These are phyloP conservation scores for Hydrocynus forskahlii DNA, from an alignment of 2,797 vertebrate genomes.

Conservation along the genomic window DNA sequence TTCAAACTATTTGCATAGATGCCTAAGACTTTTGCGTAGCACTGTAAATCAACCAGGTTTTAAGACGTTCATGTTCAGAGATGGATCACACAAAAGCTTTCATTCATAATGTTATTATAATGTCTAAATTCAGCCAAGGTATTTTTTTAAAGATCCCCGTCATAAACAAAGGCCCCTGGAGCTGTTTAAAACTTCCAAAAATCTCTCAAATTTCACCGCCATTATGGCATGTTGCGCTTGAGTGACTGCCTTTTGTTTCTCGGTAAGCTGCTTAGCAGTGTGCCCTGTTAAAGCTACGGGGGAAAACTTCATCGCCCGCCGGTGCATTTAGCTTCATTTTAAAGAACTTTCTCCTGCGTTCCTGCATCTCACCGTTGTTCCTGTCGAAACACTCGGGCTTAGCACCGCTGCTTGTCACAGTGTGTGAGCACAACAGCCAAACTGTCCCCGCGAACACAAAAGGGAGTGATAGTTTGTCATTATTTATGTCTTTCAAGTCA, in stretches of 20 bases:
- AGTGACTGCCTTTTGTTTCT: slow-evolving; percentile 46
- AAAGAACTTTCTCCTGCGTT: slow-evolving; percentile 41
- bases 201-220: slow-evolving; percentile 23
- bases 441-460: slow-evolving; percentile 37
- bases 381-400: slow-evolving; percentile 36
- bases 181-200: slow-evolving; percentile 16
- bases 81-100: neutral
- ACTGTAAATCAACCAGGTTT: too few relatives aligned
- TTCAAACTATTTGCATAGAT: too few relatives aligned
- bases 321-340: slow-evolving; percentile 33
- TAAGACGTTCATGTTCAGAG: neutral
- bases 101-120: neutral
- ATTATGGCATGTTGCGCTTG: neutral
- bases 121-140: neutral
- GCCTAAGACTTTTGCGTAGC: too few relatives aligned
- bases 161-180: slow-evolving; percentile 1
- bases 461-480: slow-evolving; percentile 44
- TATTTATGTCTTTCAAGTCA: slow-evolving; percentile 53
- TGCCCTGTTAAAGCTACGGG: slow-evolving; percentile 42
- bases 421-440: slow-evolving; percentile 41
- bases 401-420: slow-evolving; percentile 45
- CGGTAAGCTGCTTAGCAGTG: slow-evolving; percentile 53
- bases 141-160: neutral
- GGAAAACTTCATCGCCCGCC: slow-evolving; percentile 23
- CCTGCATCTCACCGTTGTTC: slow-evolving; percentile 30